Base-by-base conservation (phyloP, 2,113 vertebrate species). In the Ctenodactylus gundi region DNA sequence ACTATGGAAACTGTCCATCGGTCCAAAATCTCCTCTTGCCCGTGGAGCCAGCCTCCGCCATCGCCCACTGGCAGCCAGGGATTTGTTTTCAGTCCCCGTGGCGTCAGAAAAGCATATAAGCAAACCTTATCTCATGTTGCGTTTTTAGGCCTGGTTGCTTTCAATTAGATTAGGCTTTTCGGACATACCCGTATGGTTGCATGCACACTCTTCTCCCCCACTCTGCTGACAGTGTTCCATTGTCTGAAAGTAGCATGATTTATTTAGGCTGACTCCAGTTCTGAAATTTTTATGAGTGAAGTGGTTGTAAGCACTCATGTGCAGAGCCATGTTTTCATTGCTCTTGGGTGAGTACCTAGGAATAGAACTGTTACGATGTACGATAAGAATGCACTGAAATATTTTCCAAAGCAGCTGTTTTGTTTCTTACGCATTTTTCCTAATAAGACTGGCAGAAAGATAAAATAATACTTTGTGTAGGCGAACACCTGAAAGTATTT, bases 361-460 rank as follows among this genome's bases (percentile, higher is more conserved):
- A 75, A 23, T 67, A 13, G 58, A 51, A 60, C 10, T 90, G 57
- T 27, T 51, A 51, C 46, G 6, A 4, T 67, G 41, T 58, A 70
- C 2, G 13, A 8, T 41, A 60, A 18, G 12, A 49, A 20, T 51
- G 8, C 15, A 60, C 25, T 75, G 41, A 76, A 92, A 67, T 44
- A n/a, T 70, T 70, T 82, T 60, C 18, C 53, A 51, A 36, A 88
- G 23, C 51, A 31, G 12, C 67, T 67, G 11, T 72, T 58, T 57
- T 6, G 11, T 1, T 11, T n/a, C 12, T 49, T 49, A 9, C 77
- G 53, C 83, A 8, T 9, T 53, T 83, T 85, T 88, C 44, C 81
- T 90, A 78, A 72, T 46, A 92, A 92, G 89, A 87, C n/a, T 84
- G 77, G 64, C 27, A 57, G 13, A 36, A 88, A 64, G 83, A 76